A percentile compares a stretch with the other conserved stretches of the same genome.
Evolutionary conservation across 2,797 vertebrate genomes (phyloP).

Genomic region (Picus viridis): DNA sequence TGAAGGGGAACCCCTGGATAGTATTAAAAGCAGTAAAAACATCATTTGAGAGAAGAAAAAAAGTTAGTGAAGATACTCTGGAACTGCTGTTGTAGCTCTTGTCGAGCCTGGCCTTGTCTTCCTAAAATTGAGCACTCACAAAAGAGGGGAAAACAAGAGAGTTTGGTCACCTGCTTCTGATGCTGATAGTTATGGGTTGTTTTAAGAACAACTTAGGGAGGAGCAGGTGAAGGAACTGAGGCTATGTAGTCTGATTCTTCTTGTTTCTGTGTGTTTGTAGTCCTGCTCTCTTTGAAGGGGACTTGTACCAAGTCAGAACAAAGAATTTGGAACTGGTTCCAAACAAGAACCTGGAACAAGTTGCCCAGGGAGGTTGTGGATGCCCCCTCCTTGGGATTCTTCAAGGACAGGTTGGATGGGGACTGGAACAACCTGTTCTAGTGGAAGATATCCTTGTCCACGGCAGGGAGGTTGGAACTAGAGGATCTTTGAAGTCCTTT

Average conservation of each 20-base stretch:
- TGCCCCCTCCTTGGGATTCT: too few relatives aligned
- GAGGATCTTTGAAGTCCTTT: too few relatives aligned
- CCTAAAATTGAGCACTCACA: not conserved
- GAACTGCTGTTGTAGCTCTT: not conserved
- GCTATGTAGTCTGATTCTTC: not conserved
- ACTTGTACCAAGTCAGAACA: not conserved
- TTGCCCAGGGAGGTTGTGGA: too few relatives aligned
- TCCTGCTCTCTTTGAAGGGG: not conserved
- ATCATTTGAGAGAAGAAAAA: not conserved
- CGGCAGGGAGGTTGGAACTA: too few relatives aligned
- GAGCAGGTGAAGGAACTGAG: too few relatives aligned
- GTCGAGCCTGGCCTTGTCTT: not conserved
- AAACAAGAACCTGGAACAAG: too few relatives aligned
- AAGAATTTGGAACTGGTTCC: too few relatives aligned
- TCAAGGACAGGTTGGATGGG: too few relatives aligned
- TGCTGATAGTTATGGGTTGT: not conserved
- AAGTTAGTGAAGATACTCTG: not conserved
- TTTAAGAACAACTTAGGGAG: too few relatives aligned
- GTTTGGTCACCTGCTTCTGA: not conserved
- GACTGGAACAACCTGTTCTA: too few relatives aligned
- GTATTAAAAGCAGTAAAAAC: not conserved
- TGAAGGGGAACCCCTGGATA: not conserved
- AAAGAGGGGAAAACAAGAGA: not conserved
- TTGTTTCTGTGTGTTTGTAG: not conserved
- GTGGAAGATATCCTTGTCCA: too few relatives aligned